These are phyloP conservation scores for Chironomus riparius DNA, from an alignment of 2,888 invertebrate genomes.

Conservation along the genomic window DNA sequence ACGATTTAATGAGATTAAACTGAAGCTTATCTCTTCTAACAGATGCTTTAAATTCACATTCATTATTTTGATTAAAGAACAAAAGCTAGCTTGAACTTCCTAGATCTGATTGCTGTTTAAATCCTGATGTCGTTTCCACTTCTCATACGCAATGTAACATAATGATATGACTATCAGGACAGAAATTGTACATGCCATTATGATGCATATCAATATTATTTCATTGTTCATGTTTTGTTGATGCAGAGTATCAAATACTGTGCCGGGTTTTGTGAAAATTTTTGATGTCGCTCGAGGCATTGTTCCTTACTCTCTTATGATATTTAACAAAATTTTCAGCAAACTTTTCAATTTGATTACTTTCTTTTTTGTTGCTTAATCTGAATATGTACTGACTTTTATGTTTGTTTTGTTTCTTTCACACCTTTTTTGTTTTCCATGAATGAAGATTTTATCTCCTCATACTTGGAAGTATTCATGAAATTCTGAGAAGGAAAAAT, in stretches of 20 bases:
- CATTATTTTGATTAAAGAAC: too few species aligned
- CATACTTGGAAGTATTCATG: background rate
- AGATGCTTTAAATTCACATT: too few species aligned
- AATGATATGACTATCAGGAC: background rate
- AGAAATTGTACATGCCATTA: background rate
- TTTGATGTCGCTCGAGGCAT: conserved; percentile 10
- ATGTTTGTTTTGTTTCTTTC: background rate
- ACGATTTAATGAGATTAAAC: too few species aligned
- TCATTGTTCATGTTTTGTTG: conserved; percentile 1
- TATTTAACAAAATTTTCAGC: background rate
- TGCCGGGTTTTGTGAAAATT: background rate
- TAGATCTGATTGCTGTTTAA: background rate
- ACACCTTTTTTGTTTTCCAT: background rate
- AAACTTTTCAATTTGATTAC: background rate
- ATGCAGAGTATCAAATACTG: background rate
- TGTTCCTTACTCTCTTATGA: background rate
- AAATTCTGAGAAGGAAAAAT: too few species aligned
- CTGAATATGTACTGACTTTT: background rate
- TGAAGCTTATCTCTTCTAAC: too few species aligned
- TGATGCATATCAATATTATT: background rate
- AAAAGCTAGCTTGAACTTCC: too few species aligned
- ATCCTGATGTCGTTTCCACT: background rate
- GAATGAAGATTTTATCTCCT: background rate
- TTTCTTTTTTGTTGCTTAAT: background rate
- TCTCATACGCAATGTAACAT: conserved; percentile 11